These are phyloP conservation scores for Synanthedon vespiformis DNA, from an alignment of 2,888 invertebrate species.

Conservation along the genomic window DNA sequence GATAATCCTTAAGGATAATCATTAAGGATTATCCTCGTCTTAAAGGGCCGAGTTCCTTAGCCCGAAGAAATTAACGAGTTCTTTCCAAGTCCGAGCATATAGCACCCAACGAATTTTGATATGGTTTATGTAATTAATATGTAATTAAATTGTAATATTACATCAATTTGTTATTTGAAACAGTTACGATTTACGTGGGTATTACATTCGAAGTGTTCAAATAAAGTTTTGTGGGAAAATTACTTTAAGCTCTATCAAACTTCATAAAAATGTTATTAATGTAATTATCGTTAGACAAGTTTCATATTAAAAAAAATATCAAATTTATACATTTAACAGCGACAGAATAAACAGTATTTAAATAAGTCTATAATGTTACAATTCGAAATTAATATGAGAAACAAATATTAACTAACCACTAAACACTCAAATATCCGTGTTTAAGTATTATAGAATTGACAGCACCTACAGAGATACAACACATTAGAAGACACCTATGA, in stretches of 20 bases:
- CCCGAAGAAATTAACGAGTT: too few relatives aligned
- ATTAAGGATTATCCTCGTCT: too few relatives aligned
- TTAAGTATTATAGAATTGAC: constrained; percentile 22
- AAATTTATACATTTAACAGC: constrained; percentile 19
- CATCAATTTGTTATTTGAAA: background rate
- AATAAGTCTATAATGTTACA: constrained; percentile 27
- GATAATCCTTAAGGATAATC: too few relatives aligned
- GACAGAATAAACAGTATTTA: constrained; percentile 40
- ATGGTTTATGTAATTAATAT: too few relatives aligned
- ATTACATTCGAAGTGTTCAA: too few relatives aligned
- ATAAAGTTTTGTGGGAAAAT: constrained; percentile 28
- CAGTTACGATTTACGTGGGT: constrained; percentile 11
- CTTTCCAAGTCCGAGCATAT: too few relatives aligned
- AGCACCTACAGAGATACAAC: constrained; percentile 44
- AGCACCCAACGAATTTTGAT: too few relatives aligned
- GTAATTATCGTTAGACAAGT: too few relatives aligned
- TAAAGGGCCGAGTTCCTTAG: too few relatives aligned
- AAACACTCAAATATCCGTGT: constrained; percentile 15
- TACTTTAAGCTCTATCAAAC: constrained; percentile 9
- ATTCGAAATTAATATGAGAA: constrained; percentile 32
- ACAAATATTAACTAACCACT: constrained; percentile 26
- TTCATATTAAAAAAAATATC: too few relatives aligned
- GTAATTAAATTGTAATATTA: too few relatives aligned
- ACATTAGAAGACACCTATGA: constrained; percentile 41
- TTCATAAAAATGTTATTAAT: background rate